A percentile compares a stretch with the other conserved stretches of the same genome.
These are phyloP conservation scores for Uria aalge DNA, from an alignment of 2,113 vertebrate species.

Conservation along the genomic window DNA sequence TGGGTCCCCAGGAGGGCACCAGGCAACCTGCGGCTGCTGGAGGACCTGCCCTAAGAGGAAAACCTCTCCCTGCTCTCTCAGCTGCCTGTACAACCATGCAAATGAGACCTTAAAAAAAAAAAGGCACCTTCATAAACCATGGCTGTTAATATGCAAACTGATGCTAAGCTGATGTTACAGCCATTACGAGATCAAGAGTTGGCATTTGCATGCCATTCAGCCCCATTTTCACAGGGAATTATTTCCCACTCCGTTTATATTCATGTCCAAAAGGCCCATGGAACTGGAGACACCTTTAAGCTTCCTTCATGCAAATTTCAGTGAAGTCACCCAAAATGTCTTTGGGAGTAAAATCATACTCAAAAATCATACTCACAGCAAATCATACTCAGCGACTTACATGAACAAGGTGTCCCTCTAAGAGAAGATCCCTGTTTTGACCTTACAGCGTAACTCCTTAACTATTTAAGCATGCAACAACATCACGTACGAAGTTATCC, in stretches of 20 bases:
- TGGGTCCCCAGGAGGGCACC: background rate
- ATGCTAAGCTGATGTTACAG: background rate
- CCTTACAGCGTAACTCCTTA: background rate
- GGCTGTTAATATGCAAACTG: background rate
- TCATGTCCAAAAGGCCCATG: background rate
- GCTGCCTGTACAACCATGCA: background rate
- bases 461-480: background rate
- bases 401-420: fast-evolving
- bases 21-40: background rate
- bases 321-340: background rate
- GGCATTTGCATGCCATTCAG: no score
- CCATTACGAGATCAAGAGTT: background rate
- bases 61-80: background rate
- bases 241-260: background rate
- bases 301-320: background rate
- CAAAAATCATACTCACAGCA: no score
- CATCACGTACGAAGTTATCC: fast-evolving
- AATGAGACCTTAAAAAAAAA: background rate
- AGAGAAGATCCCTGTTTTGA: background rate
- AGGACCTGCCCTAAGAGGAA: background rate
- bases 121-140: background rate
- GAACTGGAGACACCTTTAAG: background rate
- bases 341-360: background rate
- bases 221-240: background rate
- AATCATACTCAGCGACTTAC: background rate